Percentiles rank a stretch among this genome's conserved stretches.
Evolutionary conservation across 1,140 invertebrate genomes (phyloP).

Genomic region (Drosophila tsacasi): DNA sequence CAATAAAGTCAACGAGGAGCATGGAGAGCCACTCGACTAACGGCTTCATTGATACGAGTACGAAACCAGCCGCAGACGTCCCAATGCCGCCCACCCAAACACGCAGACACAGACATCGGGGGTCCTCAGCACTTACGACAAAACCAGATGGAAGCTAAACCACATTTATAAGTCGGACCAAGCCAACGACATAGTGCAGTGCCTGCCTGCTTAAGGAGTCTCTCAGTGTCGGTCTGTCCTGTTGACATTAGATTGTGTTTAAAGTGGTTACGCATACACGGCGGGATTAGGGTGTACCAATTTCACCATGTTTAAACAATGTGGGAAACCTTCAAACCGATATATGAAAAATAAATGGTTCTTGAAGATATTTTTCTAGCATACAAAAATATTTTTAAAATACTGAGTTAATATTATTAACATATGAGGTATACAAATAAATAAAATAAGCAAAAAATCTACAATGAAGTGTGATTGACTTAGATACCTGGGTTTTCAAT

Average conservation of each 20-base stretch:
- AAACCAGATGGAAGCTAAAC: constrained; percentile 75
- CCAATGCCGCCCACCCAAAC: neutral
- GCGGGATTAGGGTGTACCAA: constrained; percentile 27
- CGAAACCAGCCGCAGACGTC: constrained; percentile 39
- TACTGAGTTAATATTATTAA: no score
- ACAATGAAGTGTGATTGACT: neutral
- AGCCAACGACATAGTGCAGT: constrained; percentile 45
- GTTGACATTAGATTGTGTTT: constrained; percentile 83
- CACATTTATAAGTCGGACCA: constrained; percentile 75
- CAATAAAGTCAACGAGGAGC: constrained; percentile 69
- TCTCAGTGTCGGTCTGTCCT: constrained; percentile 54
- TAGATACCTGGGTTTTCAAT: no score
- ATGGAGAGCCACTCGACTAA: constrained; percentile 67
- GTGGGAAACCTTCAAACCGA: neutral
- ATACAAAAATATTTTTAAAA: no score
- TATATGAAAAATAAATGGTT: neutral
- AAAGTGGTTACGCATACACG: constrained; percentile 66
- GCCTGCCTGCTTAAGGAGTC: constrained; percentile 33
- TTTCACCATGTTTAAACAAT: no score
- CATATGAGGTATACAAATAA: neutral
- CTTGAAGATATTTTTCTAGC: no score
- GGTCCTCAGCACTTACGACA: constrained; percentile 46
- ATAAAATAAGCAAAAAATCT: neutral
- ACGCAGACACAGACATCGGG: constrained; percentile 10
- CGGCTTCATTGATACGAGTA: constrained; percentile 70